A percentile compares a stretch with the other conserved stretches of the same genome.
These are phyloP conservation scores for Scaptomyza montana DNA, from an alignment of 1,140 invertebrate genomes.

Conservation along the genomic window DNA sequence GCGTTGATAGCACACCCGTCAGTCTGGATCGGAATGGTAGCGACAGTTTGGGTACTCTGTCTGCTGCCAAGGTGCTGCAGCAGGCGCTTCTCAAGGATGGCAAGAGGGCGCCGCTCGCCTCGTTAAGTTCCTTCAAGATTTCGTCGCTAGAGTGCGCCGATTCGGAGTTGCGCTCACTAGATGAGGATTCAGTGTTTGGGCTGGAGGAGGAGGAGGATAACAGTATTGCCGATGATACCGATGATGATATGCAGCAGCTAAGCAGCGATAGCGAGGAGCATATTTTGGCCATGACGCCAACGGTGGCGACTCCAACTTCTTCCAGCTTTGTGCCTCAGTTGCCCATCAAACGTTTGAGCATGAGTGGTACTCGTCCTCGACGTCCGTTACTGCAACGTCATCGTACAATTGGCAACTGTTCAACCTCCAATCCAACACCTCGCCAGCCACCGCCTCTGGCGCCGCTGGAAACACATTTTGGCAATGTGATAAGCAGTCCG, in stretches of 20 bases:
- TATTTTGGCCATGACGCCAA: slow-evolving; percentile 14
- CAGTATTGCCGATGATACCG: slow-evolving; percentile 86
- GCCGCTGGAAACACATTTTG: slow-evolving; percentile 76
- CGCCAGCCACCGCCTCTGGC: background rate
- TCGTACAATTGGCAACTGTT: slow-evolving; percentile 67
- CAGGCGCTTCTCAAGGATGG: slow-evolving; percentile 45
- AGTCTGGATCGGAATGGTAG: slow-evolving; percentile 59
- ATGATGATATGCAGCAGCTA: slow-evolving; percentile 91
- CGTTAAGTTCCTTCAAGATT: slow-evolving; percentile 89
- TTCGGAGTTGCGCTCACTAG: slow-evolving; percentile 87
- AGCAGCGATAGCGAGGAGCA: slow-evolving; percentile 90
- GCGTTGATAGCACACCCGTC: slow-evolving; percentile 74
- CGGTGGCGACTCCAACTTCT: slow-evolving; percentile 20
- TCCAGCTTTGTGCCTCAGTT: background rate
- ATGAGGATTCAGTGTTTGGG: slow-evolving; percentile 90
- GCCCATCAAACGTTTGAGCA: slow-evolving; percentile 63
- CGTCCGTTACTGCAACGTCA: slow-evolving; percentile 73
- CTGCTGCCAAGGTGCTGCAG: slow-evolving; percentile 49
- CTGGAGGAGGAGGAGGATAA: slow-evolving; percentile 83
- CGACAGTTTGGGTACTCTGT: slow-evolving; percentile 67
- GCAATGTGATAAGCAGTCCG: slow-evolving; percentile 65
- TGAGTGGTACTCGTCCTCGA: slow-evolving; percentile 59
- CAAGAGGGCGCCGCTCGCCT: slow-evolving; percentile 89
- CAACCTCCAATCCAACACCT: slow-evolving; percentile 15
- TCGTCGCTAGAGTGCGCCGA: slow-evolving; percentile 88